Conservation (phyloP, 1,140 invertebrate genomes). For the Cataglyphis hispanica region DNA sequence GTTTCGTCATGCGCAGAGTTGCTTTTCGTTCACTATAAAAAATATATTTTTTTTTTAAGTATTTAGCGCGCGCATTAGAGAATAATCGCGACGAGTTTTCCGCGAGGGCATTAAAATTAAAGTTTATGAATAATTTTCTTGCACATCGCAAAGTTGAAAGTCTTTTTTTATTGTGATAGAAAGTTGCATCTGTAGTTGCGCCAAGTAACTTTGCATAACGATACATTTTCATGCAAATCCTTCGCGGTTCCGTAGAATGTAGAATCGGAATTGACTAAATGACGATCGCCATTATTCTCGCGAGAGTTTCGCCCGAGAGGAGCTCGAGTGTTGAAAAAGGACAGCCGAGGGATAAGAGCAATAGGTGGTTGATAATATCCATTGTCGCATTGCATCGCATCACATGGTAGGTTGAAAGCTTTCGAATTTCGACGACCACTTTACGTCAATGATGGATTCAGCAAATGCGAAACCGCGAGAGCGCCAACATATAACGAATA, state of each 20-base stretch:
- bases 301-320: slow-evolving; percentile 42
- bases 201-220: neutral
- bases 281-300: slow-evolving; percentile 74
- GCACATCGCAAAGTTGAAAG: neutral
- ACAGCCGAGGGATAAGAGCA: slow-evolving; percentile 35
- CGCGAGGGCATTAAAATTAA: slow-evolving; percentile 9
- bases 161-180: neutral
- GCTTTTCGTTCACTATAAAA: neutral
- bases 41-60: neutral
- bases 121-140: slow-evolving; percentile 32
- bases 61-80: neutral
- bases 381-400: slow-evolving; percentile 5
- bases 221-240: slow-evolving; percentile 73
- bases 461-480: neutral
- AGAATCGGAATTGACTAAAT: slow-evolving; percentile 73
- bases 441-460: slow-evolving; percentile 36
- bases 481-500: neutral
- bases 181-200: slow-evolving; percentile 14
- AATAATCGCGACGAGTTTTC: slow-evolving; percentile 21
- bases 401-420: slow-evolving; percentile 68
- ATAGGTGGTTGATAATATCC: slow-evolving; percentile 5
- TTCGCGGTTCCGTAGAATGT: slow-evolving; percentile 42
- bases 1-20: neutral
- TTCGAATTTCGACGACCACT: slow-evolving; percentile 62
- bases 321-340: slow-evolving; percentile 1